These are phyloP conservation scores for Chloropsis cyanopogon DNA, from an alignment of 2,113 vertebrate genomes.

Conservation along the genomic window DNA sequence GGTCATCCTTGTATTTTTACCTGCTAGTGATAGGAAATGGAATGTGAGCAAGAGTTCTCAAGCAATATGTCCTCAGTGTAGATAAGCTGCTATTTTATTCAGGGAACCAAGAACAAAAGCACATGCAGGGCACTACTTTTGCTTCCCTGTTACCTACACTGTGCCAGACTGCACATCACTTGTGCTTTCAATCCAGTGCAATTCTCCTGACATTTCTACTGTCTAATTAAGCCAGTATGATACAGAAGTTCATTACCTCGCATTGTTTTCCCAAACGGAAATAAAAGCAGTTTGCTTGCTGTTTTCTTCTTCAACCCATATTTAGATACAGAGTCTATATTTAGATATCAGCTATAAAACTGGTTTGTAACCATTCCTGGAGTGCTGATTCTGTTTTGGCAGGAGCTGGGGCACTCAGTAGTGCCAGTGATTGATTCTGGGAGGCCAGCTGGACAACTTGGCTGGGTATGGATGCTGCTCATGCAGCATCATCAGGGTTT, in stretches of 20 bases:
- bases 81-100: neutral
- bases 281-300: neutral
- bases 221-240: neutral
- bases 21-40: neutral
- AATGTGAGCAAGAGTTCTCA: neutral
- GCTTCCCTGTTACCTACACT: neutral
- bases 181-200: neutral
- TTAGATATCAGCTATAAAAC: neutral
- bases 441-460: neutral
- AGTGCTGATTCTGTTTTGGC: neutral
- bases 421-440: neutral
- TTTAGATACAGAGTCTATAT: neutral
- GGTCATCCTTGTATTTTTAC: neutral
- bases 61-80: neutral
- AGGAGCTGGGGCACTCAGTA: neutral
- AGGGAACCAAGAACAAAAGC: neutral
- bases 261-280: neutral
- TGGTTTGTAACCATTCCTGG: neutral
- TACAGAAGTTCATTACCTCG: neutral
- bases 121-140: neutral
- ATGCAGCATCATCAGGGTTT: neutral
- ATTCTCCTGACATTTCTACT: neutral
- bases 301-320: neutral
- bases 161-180: neutral
- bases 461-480: neutral